Evolutionary conservation across 1,140 invertebrate genomes (phyloP).

Genomic region (Grapholita molesta): DNA sequence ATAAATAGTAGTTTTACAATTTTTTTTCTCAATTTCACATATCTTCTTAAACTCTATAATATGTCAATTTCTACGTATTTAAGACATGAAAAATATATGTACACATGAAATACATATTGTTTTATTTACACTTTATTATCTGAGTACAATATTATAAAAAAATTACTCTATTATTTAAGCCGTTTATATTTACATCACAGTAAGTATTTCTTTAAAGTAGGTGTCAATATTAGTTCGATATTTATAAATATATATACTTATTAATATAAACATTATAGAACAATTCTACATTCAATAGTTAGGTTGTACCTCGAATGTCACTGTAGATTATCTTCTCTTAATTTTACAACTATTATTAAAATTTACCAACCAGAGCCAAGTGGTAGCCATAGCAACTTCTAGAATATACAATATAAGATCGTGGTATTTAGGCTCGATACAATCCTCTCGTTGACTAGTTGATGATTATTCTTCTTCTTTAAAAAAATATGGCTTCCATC

Average conservation of each 20-base stretch:
- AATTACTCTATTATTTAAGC: background rate
- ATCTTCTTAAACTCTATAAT: background rate
- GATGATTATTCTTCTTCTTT: no score
- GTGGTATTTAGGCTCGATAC: no score
- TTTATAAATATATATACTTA: background rate
- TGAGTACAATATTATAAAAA: background rate
- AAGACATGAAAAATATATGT: background rate
- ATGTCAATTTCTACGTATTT: background rate
- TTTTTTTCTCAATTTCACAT: slow-evolving; percentile 6
- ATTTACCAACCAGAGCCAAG: no score
- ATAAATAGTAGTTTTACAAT: background rate
- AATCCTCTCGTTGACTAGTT: no score
- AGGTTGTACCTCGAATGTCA: no score
- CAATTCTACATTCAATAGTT: no score
- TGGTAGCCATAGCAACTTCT: no score
- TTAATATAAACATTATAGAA: no score
- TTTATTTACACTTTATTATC: slow-evolving; percentile 5
- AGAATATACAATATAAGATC: no score
- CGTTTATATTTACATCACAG: slow-evolving; percentile 6
- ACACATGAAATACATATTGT: background rate
- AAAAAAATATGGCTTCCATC: no score
- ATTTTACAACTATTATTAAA: no score
- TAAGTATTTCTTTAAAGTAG: background rate
- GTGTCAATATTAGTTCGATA: background rate
- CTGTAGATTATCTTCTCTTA: no score